Evolutionary conservation across 2,888 invertebrate species (phyloP).

Genomic region (Sminthurides aquaticus): DNA sequence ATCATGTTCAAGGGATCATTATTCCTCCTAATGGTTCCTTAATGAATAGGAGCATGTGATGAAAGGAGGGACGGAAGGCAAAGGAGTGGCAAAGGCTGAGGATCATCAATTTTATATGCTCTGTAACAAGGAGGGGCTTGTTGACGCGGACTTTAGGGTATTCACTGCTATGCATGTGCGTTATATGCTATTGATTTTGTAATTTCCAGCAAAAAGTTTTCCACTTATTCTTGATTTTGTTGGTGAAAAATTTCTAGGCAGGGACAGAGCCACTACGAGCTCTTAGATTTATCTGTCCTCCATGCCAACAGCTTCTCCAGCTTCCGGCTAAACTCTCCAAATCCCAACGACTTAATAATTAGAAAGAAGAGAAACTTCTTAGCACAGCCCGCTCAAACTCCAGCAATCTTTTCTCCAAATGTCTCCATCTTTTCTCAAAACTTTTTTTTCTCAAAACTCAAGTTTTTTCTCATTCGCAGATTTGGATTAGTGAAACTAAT

Average conservation of each 20-base stretch:
- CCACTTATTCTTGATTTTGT: neutral
- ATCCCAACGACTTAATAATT: neutral
- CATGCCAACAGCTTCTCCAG: neutral
- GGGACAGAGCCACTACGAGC: neutral
- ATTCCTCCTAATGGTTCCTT: conserved; percentile 22
- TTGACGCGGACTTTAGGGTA: neutral
- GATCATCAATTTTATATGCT: neutral
- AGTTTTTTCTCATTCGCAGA: too few relatives aligned
- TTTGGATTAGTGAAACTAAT: too few relatives aligned
- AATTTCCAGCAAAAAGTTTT: conserved; percentile 17
- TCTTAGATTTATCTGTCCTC: neutral
- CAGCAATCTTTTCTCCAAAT: too few relatives aligned
- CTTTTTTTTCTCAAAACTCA: too few relatives aligned
- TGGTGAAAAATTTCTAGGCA: neutral
- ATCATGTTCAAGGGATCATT: conserved; percentile 20
- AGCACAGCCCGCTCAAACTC: too few relatives aligned
- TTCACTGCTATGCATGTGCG: neutral
- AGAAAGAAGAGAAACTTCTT: neutral
- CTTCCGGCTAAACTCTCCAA: too few relatives aligned
- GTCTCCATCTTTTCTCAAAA: too few relatives aligned
- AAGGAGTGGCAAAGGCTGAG: neutral
- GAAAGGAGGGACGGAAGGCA: conserved; percentile 4
- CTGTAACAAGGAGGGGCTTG: neutral
- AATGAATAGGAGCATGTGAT: conserved; percentile 8
- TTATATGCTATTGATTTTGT: conserved; percentile 23